phyloP scores from a whole-genome alignment of 2,113 vertebrate species.

The Oreochromis tanganicae region DNA sequence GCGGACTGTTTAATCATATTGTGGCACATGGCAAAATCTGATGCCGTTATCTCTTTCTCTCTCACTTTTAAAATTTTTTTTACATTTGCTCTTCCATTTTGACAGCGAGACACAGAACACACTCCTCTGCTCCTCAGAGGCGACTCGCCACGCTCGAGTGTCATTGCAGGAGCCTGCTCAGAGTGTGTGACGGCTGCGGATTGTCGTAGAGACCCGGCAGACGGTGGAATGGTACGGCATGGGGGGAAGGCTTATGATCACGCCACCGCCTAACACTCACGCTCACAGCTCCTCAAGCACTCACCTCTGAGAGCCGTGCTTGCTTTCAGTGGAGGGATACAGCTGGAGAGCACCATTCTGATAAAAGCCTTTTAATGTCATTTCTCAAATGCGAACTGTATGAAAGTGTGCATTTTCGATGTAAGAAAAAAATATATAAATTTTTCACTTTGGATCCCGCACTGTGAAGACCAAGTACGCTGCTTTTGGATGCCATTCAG shows the following conservation, averaged over 20 bases:
- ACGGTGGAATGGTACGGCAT: background rate
- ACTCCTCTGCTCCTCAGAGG: slow-evolving; percentile 2
- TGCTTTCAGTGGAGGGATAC: background rate
- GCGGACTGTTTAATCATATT: slow-evolving; percentile 24
- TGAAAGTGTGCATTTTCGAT: background rate
- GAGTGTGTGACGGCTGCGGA: slow-evolving; percentile 25
- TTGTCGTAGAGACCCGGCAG: slow-evolving; percentile 4
- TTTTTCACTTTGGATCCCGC: slow-evolving; percentile 16
- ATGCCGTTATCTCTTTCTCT: background rate
- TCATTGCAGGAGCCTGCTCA: slow-evolving; percentile 31
- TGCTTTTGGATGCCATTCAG: background rate
- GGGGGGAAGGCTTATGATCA: background rate
- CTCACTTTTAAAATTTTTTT: background rate
- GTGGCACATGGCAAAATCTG: background rate
- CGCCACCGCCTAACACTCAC: background rate
- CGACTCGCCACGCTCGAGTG: slow-evolving; percentile 11
- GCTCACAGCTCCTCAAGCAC: background rate
- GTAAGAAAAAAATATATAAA: slow-evolving; percentile 18
- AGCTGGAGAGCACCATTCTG: background rate
- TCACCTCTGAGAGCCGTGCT: background rate
- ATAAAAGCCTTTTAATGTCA: slow-evolving; percentile 72
- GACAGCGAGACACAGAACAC: slow-evolving; percentile 9
- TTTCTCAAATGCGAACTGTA: background rate
- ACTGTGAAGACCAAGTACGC: background rate
- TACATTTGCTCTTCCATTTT: background rate